A percentile compares a stretch with the other conserved stretches of the same genome.
phyloP scores from a whole-genome alignment of 1,140 invertebrate species.

The Venturia canescens region DNA sequence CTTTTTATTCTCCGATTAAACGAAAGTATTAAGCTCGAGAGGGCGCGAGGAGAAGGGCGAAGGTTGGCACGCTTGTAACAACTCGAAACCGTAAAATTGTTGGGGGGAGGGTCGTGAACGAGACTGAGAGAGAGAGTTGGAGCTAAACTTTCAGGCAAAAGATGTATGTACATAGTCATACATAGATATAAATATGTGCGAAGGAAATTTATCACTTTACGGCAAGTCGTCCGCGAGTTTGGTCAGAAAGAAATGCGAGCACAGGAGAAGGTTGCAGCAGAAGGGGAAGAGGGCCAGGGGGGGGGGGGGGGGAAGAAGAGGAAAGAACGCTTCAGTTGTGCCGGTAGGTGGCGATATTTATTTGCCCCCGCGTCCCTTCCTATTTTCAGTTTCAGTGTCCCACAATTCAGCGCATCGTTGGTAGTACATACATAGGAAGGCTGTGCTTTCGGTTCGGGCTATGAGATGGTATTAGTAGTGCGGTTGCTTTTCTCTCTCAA shows the following conservation, averaged over 20 bases:
- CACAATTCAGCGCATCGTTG: conserved; percentile 9
- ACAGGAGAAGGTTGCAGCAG: neutral
- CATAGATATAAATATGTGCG: conserved; percentile 34
- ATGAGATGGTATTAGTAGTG: conserved; percentile 11
- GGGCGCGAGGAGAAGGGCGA: neutral
- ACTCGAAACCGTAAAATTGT: conserved; percentile 46
- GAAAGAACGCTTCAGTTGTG: too few relatives aligned
- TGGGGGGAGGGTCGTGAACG: conserved; percentile 42
- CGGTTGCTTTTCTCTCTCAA: neutral
- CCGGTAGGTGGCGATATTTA: conserved; percentile 9
- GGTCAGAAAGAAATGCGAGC: conserved; percentile 33
- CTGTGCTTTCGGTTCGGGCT: neutral
- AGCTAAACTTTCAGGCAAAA: conserved; percentile 47
- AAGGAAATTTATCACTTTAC: conserved; percentile 53
- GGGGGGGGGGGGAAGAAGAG: conserved; percentile 20
- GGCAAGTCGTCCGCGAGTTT: conserved; percentile 49
- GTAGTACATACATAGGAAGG: neutral
- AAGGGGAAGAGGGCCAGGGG: conserved; percentile 20
- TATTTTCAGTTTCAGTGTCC: conserved; percentile 11
- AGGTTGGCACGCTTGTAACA: conserved; percentile 41
- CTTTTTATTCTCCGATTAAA: conserved; percentile 43
- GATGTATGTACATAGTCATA: conserved; percentile 11
- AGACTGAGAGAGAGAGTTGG: conserved; percentile 27
- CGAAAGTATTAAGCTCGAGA: conserved; percentile 22
- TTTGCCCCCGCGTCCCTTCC: neutral